Conservation (phyloP, 2,113 vertebrate genomes). For the Microcebus murinus region DNA sequence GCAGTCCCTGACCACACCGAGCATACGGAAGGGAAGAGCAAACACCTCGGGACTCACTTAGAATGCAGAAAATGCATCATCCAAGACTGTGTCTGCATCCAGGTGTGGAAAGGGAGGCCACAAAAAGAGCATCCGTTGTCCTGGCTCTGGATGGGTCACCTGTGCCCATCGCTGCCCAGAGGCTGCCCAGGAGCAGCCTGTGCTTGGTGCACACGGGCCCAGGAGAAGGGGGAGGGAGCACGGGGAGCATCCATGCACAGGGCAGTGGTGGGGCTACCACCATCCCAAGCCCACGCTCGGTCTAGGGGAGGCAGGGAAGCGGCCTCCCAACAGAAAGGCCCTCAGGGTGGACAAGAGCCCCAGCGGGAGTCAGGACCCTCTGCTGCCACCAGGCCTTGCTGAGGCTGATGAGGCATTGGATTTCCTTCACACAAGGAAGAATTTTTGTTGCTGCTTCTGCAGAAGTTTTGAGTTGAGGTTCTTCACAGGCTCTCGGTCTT, state of each 20-base stretch:
- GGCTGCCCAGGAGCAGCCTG: neutral
- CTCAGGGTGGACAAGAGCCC: neutral
- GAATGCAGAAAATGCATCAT: neutral
- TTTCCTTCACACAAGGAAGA: neutral
- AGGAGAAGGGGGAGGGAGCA: neutral
- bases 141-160: neutral
- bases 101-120: neutral
- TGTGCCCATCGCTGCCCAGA: neutral
- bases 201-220: fast-evolving
- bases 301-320: neutral
- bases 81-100: neutral
- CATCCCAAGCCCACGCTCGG: neutral
- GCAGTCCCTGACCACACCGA: neutral
- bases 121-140: neutral
- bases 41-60: neutral
- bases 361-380: neutral
- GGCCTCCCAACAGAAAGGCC: neutral
- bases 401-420: neutral
- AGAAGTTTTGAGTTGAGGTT: neutral
- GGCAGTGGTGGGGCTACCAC: fast-evolving
- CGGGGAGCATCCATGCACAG: fast-evolving
- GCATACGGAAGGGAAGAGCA: neutral
- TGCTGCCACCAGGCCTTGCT: too few species aligned
- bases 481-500: neutral
- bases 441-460: neutral